phyloP scores from a whole-genome alignment of 2,888 invertebrate species.

The Chloromyia formosa region DNA sequence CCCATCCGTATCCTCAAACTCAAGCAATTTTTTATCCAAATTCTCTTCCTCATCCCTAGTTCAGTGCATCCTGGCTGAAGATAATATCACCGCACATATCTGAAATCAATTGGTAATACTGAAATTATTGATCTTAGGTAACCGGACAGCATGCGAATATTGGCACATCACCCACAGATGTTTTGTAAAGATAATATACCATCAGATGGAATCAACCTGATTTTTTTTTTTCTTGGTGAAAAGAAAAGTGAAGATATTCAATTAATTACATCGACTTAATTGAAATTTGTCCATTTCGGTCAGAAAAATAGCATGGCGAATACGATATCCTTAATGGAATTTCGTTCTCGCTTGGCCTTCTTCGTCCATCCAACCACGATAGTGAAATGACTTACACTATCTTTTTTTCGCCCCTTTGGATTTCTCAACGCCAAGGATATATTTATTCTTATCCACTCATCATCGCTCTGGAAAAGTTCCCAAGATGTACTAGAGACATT shows the following conservation, averaged over 20 bases:
- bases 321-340: slow-evolving; percentile 49
- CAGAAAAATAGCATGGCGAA: slow-evolving; percentile 44
- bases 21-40: no score
- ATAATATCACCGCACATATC: no score
- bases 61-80: no score
- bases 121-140: no score
- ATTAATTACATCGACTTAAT: slow-evolving; percentile 50
- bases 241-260: slow-evolving; percentile 44
- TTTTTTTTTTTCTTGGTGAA: slow-evolving; percentile 24
- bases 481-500: not conserved
- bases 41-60: no score
- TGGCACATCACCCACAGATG: no score
- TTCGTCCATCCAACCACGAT: not conserved
- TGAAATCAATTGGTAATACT: no score
- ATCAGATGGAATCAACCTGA: slow-evolving; percentile 18
- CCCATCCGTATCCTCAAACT: no score
- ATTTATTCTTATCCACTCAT: not conserved
- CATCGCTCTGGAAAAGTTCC: not conserved
- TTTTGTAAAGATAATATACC: not conserved
- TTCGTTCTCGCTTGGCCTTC: slow-evolving; percentile 18
- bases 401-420: not conserved
- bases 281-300: slow-evolving; percentile 50
- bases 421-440: not conserved
- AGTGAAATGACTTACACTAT: not conserved
- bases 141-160: no score